Conservation (phyloP, 2,797 vertebrate genomes). For the Tragopan temminckii region DNA sequence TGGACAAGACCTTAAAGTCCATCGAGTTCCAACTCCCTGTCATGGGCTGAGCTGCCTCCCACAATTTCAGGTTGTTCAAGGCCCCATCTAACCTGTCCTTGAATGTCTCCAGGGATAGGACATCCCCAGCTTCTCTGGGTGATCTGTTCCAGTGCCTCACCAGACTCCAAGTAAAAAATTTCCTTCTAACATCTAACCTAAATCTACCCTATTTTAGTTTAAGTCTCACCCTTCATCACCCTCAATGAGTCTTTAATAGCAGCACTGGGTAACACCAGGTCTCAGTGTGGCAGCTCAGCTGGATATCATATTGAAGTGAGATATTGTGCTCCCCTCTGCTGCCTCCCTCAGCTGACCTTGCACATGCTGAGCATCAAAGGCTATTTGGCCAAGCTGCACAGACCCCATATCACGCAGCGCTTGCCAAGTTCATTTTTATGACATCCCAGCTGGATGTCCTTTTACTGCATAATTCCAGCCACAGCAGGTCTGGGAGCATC, state of each 20-base stretch:
- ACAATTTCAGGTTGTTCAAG: neutral
- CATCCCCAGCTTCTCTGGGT: neutral
- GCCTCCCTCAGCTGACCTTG: neutral
- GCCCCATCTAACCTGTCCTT: neutral
- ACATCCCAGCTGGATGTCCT: neutral
- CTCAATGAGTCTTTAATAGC: neutral
- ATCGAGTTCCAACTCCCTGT: neutral
- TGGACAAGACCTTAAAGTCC: neutral
- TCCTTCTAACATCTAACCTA: neutral
- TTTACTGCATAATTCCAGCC: neutral
- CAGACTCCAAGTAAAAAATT: neutral
- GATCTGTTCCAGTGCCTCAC: neutral
- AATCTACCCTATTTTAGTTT: neutral
- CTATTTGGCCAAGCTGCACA: neutral
- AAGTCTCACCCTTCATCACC: neutral
- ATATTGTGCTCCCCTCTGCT: neutral
- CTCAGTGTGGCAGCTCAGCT: neutral
- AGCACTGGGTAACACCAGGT: neutral
- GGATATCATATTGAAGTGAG: neutral
- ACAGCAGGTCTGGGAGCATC: neutral
- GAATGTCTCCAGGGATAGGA: neutral
- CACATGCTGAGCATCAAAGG: neutral
- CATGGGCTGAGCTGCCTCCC: neutral
- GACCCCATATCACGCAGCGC: neutral
- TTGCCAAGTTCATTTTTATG: neutral